phyloP scores from a whole-genome alignment of 2,113 vertebrate genomes.

The Xenotilapia leptura region DNA sequence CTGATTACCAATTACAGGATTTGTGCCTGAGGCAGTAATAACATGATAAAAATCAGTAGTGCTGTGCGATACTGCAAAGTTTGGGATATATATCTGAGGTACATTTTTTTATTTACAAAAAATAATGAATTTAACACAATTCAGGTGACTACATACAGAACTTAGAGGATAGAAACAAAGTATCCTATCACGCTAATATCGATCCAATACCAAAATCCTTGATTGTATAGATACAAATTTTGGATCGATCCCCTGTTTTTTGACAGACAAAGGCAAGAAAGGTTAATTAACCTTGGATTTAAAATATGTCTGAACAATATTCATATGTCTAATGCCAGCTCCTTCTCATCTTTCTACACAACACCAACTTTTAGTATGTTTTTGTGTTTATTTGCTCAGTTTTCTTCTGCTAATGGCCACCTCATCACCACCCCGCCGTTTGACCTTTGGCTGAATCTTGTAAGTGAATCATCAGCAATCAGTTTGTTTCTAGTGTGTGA shows the following conservation, averaged over 20 bases:
- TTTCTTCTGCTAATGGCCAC: background rate
- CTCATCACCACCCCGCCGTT: background rate
- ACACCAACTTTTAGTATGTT: background rate
- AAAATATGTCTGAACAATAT: background rate
- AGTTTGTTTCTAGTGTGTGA: background rate
- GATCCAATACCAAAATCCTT: background rate
- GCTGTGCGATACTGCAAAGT: background rate
- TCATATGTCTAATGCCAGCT: background rate
- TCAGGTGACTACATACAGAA: background rate
- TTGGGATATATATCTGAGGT: background rate
- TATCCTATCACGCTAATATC: background rate
- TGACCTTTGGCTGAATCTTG: background rate
- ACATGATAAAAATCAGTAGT: constrained; percentile 1
- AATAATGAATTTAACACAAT: background rate
- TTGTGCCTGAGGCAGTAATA: background rate
- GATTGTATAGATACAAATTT: background rate
- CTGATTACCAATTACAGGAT: constrained; percentile 8
- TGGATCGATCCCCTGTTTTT: background rate
- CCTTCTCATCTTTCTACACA: background rate
- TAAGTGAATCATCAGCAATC: background rate
- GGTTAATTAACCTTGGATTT: background rate
- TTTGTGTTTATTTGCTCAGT: background rate
- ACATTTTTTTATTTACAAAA: background rate
- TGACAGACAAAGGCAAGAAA: background rate
- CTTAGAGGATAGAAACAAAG: background rate